Conservation (phyloP, 64 coral and sea anemone genomes). For the Stylophora pistillata region DNA sequence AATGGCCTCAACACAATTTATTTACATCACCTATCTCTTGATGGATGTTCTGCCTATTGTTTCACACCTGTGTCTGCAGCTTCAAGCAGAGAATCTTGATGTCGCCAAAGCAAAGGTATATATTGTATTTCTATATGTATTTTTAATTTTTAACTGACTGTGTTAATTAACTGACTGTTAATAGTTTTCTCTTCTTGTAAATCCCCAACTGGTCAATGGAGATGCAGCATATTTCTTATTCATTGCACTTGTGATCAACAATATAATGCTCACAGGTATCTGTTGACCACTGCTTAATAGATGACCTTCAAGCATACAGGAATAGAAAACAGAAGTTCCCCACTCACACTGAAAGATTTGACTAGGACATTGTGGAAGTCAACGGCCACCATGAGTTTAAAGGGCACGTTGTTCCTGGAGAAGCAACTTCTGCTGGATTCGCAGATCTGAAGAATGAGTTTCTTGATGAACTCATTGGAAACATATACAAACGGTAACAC, state of each 20-base stretch:
- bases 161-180: too few species aligned
- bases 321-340: conserved; percentile 12
- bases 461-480: background rate
- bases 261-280: too few species aligned
- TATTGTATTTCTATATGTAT: too few species aligned
- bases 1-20: conserved; percentile 25
- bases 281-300: background rate
- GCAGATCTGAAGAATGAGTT: conserved; percentile 30
- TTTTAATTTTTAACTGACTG: too few species aligned
- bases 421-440: too few species aligned
- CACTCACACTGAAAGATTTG: conserved; percentile 3
- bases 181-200: too few species aligned
- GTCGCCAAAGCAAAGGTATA: conserved; percentile 44
- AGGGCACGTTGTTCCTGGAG: background rate
- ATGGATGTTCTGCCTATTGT: conserved; percentile 40
- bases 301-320: conserved; percentile 9
- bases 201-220: too few species aligned
- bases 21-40: conserved; percentile 34
- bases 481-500: conserved; percentile 13
- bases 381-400: background rate
- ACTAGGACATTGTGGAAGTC: background rate
- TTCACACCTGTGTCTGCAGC: background rate
- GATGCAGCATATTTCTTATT: too few species aligned
- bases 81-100: conserved; percentile 17
- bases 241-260: too few species aligned